These are phyloP conservation scores for Conus canariensis DNA, from an alignment of 2,888 invertebrate genomes.

Conservation along the genomic window DNA sequence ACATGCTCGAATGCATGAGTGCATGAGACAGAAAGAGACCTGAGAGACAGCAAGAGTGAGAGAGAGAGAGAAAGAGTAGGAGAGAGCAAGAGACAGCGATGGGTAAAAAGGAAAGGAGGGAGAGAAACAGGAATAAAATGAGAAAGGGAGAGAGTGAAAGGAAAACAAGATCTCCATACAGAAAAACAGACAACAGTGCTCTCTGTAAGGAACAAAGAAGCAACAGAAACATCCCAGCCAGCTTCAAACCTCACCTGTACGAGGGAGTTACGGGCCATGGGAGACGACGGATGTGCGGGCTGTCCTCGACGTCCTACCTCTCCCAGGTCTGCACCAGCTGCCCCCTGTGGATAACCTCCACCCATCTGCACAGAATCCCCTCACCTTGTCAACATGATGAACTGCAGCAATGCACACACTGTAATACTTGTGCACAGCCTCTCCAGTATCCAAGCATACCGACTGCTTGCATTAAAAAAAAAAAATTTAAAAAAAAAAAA, in stretches of 20 bases:
- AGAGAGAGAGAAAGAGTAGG: no score
- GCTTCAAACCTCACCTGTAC: slow-evolving; percentile 29
- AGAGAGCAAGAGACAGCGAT: background rate
- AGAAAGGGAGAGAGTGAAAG: background rate
- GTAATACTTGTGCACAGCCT: no score
- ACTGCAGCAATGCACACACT: no score
- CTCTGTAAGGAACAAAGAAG: background rate
- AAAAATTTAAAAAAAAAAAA: no score
- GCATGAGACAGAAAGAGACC: no score
- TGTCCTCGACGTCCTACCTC: slow-evolving; percentile 12
- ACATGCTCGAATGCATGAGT: no score
- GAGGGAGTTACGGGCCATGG: slow-evolving; percentile 52
- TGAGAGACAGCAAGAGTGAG: no score
- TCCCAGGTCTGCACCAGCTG: background rate
- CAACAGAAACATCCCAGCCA: background rate
- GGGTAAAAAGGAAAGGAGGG: background rate
- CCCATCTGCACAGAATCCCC: background rate
- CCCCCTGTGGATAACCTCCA: background rate
- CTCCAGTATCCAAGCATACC: no score
- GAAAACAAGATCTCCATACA: background rate
- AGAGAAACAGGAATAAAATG: background rate
- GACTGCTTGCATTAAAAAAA: no score
- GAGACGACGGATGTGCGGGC: slow-evolving; percentile 31
- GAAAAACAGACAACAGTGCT: background rate
- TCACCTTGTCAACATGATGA: background rate